phyloP scores from a whole-genome alignment of 2,888 invertebrate species.

The Disparrhopalites patrizii region DNA sequence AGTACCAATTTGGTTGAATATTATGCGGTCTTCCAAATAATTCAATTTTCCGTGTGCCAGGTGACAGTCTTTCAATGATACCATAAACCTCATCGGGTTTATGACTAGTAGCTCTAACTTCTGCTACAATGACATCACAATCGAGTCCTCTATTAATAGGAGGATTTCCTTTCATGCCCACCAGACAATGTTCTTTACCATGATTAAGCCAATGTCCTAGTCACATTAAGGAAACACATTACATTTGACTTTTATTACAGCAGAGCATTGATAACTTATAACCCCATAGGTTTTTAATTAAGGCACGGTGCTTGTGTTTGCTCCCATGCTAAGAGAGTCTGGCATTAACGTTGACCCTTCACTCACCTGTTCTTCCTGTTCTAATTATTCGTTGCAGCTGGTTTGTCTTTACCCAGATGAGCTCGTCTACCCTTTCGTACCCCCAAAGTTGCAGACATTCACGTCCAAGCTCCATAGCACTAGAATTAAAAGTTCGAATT shows the following conservation, averaged over 20 bases:
- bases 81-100: slow-evolving; percentile 99
- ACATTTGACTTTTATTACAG: no score
- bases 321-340: no score
- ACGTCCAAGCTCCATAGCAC: slow-evolving; percentile 92
- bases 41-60: slow-evolving; percentile 95
- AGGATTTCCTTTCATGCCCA: slow-evolving; percentile 94
- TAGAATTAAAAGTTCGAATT: slow-evolving; percentile 49
- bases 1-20: slow-evolving; percentile 92
- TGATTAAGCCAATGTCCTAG: slow-evolving; percentile 93
- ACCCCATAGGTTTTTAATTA: no score
- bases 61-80: slow-evolving; percentile 92
- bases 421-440: slow-evolving; percentile 91
- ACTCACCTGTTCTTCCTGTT: slow-evolving; percentile 79
- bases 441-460: slow-evolving; percentile 97
- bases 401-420: slow-evolving; percentile 99
- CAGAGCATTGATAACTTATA: no score
- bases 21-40: slow-evolving; percentile 95
- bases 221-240: background rate
- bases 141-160: slow-evolving; percentile 88
- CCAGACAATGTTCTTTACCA: slow-evolving; percentile 95
- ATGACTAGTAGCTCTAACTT: slow-evolving; percentile 95
- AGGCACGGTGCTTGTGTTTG: no score
- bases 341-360: no score
- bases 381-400: slow-evolving; percentile 94
- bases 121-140: slow-evolving; percentile 97